Evolutionary conservation across 2,113 vertebrate genomes (phyloP), one percentile per base, ranked within the genome.

Genomic region (Oplegnathus fasciatus): DNA sequence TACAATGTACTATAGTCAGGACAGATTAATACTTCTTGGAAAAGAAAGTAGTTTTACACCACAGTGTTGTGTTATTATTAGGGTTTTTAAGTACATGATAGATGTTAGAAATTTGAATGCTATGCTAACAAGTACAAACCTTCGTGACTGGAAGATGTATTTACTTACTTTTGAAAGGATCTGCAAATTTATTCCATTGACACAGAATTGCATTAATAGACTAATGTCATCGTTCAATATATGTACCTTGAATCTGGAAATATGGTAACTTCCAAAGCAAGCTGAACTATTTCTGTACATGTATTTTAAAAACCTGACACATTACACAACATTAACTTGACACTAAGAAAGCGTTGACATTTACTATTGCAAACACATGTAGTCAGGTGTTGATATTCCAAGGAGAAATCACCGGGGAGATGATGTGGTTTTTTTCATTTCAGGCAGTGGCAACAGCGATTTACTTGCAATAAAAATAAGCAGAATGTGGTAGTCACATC

Each of bases 381-480:
- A 37, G 50, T 82, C 1, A 30, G 24, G 28, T 68, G 58, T 71
- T 76, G 24, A 42, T 71, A 65, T 71, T 71, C 75, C 18, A 18
- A 22, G 18, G 32, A 30, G 54, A 66, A 75, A 48, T 44, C 42
- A 69, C 17, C 10, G 6, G 67, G 48, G 52, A 78, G 64, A 72
- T 54, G 3, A 46, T 76, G 28, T 57, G 24, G 54, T 30, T 61
- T 75, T 67, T 14, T 66, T 44, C 10, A 74, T 37, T 30, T 73
- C 55, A 82, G 46, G 50, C 2, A 75, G 10, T 15, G 13, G 22
- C 54, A 30, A 78, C 14, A 24, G 13, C 10, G 7, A 44, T 80
- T 80, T 83, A 77, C 48, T 15, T 9, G 14, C 2, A 48, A 34
- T 48, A 71, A 60, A 87, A 60, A 52, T 13, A 60, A 17, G 26